Conservation (phyloP, 2,797 vertebrate species). For the Erpetoichthys calabaricus region DNA sequence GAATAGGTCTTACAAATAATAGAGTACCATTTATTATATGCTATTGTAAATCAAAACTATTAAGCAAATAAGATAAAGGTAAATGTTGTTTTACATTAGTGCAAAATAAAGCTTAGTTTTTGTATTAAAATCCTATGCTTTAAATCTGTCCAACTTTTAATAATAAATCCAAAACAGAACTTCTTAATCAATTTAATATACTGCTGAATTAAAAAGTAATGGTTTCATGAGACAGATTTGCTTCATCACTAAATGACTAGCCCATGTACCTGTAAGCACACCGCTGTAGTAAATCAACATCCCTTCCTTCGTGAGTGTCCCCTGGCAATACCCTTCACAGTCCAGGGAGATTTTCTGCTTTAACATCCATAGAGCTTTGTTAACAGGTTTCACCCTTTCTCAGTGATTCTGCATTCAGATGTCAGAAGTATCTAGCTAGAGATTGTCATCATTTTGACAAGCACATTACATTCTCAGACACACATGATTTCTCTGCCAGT, state of each 20-base stretch:
- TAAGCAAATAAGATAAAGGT: too few relatives aligned
- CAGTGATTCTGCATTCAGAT: constrained; percentile 16
- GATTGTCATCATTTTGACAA: constrained; percentile 36
- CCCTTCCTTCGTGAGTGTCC: neutral
- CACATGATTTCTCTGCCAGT: constrained; percentile 24
- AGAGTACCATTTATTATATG: too few relatives aligned
- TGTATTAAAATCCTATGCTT: too few relatives aligned
- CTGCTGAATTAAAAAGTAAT: too few relatives aligned
- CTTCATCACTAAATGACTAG: neutral
- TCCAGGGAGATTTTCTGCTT: constrained; percentile 14
- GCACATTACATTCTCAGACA: constrained; percentile 19
- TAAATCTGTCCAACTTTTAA: too few relatives aligned
- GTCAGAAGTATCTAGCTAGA: constrained; percentile 14
- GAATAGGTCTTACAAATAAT: too few relatives aligned
- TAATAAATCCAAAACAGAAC: too few relatives aligned
- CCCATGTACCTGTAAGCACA: neutral
- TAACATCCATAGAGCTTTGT: constrained; percentile 20
- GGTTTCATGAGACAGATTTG: too few relatives aligned
- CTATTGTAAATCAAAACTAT: too few relatives aligned
- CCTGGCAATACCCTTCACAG: constrained; percentile 11
- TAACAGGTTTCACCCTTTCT: constrained; percentile 17
- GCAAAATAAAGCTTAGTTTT: too few relatives aligned
- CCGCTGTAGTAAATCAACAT: neutral
- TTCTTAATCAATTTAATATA: too few relatives aligned
- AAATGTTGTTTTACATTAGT: too few relatives aligned